These are phyloP conservation scores for Xestia c-nigrum DNA, from an alignment of 2,888 invertebrate species.

Conservation along the genomic window DNA sequence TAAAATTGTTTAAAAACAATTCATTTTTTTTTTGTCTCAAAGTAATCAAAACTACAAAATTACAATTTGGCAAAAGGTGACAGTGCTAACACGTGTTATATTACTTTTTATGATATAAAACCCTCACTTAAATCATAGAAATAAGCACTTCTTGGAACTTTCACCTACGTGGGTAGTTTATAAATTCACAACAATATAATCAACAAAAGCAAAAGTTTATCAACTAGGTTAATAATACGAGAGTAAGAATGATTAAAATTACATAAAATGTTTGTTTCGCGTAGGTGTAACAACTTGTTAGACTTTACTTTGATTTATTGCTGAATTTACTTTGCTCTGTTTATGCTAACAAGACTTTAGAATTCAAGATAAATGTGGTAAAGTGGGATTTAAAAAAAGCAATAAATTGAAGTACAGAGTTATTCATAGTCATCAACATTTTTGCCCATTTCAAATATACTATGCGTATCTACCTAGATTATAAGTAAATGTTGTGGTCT, in stretches of 20 bases:
- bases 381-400: neutral
- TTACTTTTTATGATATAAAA: neutral
- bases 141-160: neutral
- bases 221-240: neutral
- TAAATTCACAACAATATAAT: neutral
- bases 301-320: neutral
- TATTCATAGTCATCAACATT: no score
- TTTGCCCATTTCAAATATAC: no score
- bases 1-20: neutral
- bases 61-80: neutral
- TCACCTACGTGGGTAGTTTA: neutral
- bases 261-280: neutral
- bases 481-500: no score
- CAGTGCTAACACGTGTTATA: neutral
- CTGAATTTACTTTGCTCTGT: neutral
- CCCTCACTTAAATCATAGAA: neutral
- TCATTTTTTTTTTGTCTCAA: neutral
- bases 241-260: neutral
- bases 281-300: constrained; percentile 10
- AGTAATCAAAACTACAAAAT: neutral
- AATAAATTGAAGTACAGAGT: neutral
- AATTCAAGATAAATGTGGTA: neutral
- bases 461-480: no score
- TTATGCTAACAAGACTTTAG: neutral
- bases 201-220: neutral